Conservation (phyloP, 2,113 vertebrate species). For the Noturus placidus region DNA sequence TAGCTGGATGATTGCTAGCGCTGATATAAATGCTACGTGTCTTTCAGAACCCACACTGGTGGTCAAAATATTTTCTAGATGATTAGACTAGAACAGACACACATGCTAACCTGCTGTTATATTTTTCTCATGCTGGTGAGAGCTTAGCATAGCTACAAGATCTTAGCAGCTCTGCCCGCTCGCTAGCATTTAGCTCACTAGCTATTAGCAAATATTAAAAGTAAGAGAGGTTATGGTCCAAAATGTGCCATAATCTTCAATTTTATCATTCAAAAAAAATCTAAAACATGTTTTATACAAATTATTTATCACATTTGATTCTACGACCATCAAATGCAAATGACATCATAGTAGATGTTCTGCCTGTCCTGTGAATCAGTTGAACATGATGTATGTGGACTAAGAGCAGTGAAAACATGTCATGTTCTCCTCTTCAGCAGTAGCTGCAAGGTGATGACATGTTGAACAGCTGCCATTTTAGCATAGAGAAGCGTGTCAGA, state of each 20-base stretch:
- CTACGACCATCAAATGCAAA: not conserved
- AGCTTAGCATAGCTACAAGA: not conserved
- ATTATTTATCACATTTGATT: not conserved
- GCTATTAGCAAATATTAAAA: not conserved
- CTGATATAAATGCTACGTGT: not conserved
- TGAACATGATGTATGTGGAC: slow-evolving; percentile 6
- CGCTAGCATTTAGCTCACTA: not conserved
- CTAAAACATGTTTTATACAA: not conserved
- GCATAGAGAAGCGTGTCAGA: not conserved
- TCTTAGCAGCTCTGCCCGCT: not conserved
- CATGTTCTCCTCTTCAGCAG: not conserved
- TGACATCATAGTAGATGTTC: not conserved
- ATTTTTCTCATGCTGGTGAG: not conserved
- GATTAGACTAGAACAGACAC: not conserved
- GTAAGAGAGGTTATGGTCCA: not conserved
- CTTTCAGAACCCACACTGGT: not conserved
- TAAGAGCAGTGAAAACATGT: slow-evolving; percentile 24
- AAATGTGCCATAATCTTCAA: not conserved
- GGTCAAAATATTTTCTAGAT: not conserved
- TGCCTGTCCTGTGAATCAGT: not conserved
- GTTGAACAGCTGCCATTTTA: not conserved
- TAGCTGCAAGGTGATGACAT: slow-evolving; percentile 5
- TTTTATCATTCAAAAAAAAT: not conserved
- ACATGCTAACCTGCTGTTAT: not conserved
- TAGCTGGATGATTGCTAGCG: not conserved